A percentile compares a stretch with the other conserved stretches of the same genome.
phyloP scores from a whole-genome alignment of 2,113 vertebrate species.

The Tautogolabrus adspersus region DNA sequence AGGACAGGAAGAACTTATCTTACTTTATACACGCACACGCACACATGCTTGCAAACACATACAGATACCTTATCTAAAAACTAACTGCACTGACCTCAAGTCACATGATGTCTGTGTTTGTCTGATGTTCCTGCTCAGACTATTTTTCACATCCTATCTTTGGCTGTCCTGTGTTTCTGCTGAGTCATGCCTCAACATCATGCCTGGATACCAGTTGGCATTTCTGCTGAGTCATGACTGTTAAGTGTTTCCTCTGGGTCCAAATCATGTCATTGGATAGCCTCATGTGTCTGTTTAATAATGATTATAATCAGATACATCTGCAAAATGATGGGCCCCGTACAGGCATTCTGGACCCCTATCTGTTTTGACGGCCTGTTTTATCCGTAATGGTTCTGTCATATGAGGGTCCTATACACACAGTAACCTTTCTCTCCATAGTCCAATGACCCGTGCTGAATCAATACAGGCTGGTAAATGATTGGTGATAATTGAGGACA shows the following conservation, averaged over 20 bases:
- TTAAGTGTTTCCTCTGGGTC: background rate
- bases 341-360: no score
- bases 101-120: background rate
- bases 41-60: background rate
- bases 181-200: background rate
- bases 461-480: background rate
- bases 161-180: background rate
- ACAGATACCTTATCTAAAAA: constrained; percentile 17
- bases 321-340: no score
- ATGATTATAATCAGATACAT: no score
- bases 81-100: constrained; percentile 28
- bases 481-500: background rate
- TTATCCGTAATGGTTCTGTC: no score
- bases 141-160: background rate
- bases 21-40: constrained; percentile 42
- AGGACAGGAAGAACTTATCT: rapidly evolving
- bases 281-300: background rate
- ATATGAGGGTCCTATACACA: no score
- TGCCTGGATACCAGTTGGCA: background rate
- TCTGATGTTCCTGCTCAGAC: background rate
- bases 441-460: constrained; percentile 1
- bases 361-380: no score
- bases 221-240: background rate
- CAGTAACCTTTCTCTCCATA: no score
- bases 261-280: background rate